Conservation (phyloP, 2,888 invertebrate genomes). For the Seira musarum region DNA sequence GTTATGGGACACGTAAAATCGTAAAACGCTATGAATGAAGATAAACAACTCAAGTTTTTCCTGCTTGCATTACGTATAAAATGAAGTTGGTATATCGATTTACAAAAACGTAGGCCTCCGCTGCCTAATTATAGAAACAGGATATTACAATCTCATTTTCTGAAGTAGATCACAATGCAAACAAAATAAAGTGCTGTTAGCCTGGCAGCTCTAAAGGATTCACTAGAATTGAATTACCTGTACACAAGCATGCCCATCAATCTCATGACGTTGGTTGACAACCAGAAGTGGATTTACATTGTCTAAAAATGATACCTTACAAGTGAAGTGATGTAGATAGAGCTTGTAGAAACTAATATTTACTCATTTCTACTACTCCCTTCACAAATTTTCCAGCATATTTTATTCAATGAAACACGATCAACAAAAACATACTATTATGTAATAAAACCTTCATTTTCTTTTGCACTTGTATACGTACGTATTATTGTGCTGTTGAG, state of each 20-base stretch:
- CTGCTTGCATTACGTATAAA: too few relatives aligned
- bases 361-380: not conserved
- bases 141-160: too few relatives aligned
- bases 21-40: too few relatives aligned
- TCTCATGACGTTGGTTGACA: not conserved
- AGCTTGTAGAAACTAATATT: not conserved
- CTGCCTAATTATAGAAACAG: too few relatives aligned
- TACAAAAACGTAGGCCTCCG: too few relatives aligned
- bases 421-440: not conserved
- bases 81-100: too few relatives aligned
- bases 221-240: not conserved
- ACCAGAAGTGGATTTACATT: not conserved
- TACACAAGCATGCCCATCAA: not conserved
- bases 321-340: not conserved
- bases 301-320: not conserved
- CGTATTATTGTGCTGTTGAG: not conserved
- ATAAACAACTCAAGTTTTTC: too few relatives aligned
- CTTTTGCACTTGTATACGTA: not conserved
- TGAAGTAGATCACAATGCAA: too few relatives aligned
- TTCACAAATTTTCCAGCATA: not conserved
- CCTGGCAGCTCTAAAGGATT: not conserved
- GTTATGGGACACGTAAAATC: too few relatives aligned
- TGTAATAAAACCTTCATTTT: not conserved
- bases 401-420: not conserved
- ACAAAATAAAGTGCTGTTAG: not conserved